Evolutionary conservation across 1,140 invertebrate genomes (phyloP).

Genomic region (Drosophila ambigua): DNA sequence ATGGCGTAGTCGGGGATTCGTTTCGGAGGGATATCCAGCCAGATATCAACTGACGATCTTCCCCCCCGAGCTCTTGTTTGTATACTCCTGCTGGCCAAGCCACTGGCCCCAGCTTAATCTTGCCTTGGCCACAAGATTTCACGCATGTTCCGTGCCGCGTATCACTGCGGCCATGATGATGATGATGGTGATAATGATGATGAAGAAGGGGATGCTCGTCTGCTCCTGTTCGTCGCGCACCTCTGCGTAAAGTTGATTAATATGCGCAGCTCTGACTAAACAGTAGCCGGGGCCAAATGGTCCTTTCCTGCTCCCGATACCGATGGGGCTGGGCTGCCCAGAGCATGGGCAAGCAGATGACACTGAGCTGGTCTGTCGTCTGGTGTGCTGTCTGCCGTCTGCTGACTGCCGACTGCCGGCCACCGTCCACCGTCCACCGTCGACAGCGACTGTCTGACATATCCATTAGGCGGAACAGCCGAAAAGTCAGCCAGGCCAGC

Average conservation of each 20-base stretch:
- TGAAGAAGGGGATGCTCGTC: constrained; percentile 35
- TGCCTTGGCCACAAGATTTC: constrained; percentile 63
- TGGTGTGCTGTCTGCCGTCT: background rate
- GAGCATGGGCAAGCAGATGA: constrained; percentile 56
- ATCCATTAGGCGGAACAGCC: constrained; percentile 68
- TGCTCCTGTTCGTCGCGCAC: constrained; percentile 1
- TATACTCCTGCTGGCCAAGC: background rate
- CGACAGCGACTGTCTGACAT: constrained; percentile 56
- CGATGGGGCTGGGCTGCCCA: constrained; percentile 11
- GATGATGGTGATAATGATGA: constrained; percentile 27
- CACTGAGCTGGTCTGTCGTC: constrained; percentile 45
- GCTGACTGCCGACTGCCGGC: no score
- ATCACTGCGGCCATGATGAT: constrained; percentile 52
- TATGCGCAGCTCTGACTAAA: constrained; percentile 56
- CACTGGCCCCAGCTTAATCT: constrained; percentile 55
- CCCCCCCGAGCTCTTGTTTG: background rate
- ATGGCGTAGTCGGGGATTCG: background rate
- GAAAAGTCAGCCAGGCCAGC: constrained; percentile 34
- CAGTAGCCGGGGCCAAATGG: constrained; percentile 42
- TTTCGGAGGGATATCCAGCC: no score
- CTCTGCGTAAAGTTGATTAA: constrained; percentile 42
- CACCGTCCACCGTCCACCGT: no score
- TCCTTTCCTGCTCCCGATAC: constrained; percentile 14
- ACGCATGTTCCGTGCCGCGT: constrained; percentile 76
- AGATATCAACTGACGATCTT: background rate